phyloP scores from a whole-genome alignment of 2,888 invertebrate species.

The Cistogaster globosa region DNA sequence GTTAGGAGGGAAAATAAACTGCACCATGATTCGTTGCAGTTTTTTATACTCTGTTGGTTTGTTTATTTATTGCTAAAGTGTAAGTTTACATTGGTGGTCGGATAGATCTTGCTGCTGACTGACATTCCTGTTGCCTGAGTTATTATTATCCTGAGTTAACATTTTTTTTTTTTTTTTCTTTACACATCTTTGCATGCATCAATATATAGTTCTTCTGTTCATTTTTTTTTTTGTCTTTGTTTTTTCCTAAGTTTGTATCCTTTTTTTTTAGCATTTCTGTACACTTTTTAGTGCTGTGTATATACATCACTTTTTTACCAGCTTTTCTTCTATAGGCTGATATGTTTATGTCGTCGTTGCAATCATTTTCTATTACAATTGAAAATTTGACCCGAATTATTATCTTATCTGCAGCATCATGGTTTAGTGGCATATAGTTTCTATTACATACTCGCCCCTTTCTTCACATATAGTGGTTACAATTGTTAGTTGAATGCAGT shows the following conservation, averaged over 20 bases:
- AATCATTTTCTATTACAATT: slow-evolving; percentile 81
- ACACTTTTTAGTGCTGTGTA: slow-evolving; percentile 11
- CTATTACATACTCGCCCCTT: not conserved
- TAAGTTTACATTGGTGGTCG: no score
- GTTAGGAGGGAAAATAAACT: slow-evolving; percentile 47
- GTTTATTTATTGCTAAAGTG: not conserved
- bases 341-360: slow-evolving; percentile 73
- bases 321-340: slow-evolving; percentile 53
- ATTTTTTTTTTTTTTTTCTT: not conserved
- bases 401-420: slow-evolving; percentile 39
- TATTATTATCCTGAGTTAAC: slow-evolving; percentile 41
- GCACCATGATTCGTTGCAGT: slow-evolving; percentile 48
- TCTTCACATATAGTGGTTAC: slow-evolving; percentile 39
- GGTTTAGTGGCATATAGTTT: slow-evolving; percentile 20
- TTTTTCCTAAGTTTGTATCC: not conserved
- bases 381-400: slow-evolving; percentile 80
- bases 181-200: slow-evolving; percentile 38
- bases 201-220: not conserved
- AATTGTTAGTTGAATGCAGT: slow-evolving; percentile 22
- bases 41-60: not conserved
- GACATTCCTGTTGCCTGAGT: slow-evolving; percentile 50
- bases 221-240: not conserved
- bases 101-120: not conserved
- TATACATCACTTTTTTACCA: slow-evolving; percentile 41
- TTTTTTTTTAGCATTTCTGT: not conserved